Conservation (phyloP, 2,797 vertebrate genomes). For the Discoglossus pictus region DNA sequence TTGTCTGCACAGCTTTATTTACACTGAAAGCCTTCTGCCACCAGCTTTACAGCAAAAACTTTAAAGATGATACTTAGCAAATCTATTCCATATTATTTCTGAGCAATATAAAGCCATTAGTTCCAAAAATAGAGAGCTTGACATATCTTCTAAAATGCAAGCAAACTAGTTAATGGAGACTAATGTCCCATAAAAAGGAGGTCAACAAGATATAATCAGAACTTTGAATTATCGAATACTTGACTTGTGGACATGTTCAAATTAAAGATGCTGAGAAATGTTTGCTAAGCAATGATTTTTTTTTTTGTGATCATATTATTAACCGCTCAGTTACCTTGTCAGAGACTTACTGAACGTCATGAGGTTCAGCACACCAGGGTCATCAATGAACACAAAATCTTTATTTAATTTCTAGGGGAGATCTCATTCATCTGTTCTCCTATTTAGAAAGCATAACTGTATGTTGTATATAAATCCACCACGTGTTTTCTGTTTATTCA, state of each 20-base stretch:
- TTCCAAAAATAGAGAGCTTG: conserved; percentile 52
- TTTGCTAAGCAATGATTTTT: conserved; percentile 5
- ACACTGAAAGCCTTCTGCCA: conserved; percentile 67
- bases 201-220: conserved; percentile 60
- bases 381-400: no score
- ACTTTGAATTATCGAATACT: conserved; percentile 37
- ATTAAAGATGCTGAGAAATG: no score
- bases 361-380: no score
- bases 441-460: no score
- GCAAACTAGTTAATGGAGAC: conserved; percentile 59
- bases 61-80: conserved; percentile 62
- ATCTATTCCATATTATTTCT: conserved; percentile 60
- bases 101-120: conserved; percentile 52
- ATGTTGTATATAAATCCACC: no score
- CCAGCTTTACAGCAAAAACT: conserved; percentile 64
- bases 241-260: no score
- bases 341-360: no score
- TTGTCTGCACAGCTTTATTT: conserved; percentile 73
- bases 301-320: no score
- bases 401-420: no score
- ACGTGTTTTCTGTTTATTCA: no score
- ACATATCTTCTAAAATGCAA: conserved; percentile 59
- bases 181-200: conserved; percentile 58
- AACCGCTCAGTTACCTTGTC: no score
- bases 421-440: no score